Conservation (phyloP, 53 echinoderm and acorn worm genomes). For the Echinarachnius parma region DNA sequence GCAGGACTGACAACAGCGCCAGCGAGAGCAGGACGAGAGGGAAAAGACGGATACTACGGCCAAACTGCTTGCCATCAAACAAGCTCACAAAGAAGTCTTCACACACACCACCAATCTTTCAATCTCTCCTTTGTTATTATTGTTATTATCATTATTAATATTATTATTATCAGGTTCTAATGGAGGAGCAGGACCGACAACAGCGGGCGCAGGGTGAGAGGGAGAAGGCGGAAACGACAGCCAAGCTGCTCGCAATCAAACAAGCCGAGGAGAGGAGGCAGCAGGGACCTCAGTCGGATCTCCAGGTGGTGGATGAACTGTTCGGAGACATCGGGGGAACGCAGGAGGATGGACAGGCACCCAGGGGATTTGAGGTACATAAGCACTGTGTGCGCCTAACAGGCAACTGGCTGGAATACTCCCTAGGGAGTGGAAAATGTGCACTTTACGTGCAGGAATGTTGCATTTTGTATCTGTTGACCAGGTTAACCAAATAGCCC, state of each 20-base stretch:
- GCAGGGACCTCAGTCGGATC: slow-evolving; percentile 58
- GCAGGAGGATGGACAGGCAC: slow-evolving; percentile 41
- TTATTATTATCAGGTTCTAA: slow-evolving; percentile 18
- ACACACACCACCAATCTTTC: too few relatives aligned
- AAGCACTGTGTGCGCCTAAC: too few relatives aligned
- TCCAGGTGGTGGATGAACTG: slow-evolving; percentile 81
- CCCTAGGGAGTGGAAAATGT: too few relatives aligned
- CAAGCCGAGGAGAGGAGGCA: slow-evolving; percentile 62
- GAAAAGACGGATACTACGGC: too few relatives aligned
- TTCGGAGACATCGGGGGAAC: slow-evolving; percentile 48
- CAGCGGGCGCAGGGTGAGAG: slow-evolving; percentile 52
- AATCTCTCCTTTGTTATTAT: too few relatives aligned
- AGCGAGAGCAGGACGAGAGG: too few relatives aligned
- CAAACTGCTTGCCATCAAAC: too few relatives aligned
- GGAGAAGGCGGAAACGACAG: slow-evolving; percentile 63
- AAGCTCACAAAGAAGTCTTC: too few relatives aligned
- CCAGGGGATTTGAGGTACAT: slow-evolving; percentile 84
- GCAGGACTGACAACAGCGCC: too few relatives aligned
- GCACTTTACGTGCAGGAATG: too few relatives aligned
- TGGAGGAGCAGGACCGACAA: slow-evolving; percentile 63
- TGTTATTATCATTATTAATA: too few relatives aligned
- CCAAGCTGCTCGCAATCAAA: slow-evolving; percentile 59
- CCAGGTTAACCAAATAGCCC: not conserved
- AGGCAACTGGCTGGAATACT: too few relatives aligned
- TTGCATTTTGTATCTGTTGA: not conserved